phyloP scores from a whole-genome alignment of 2,113 vertebrate species.

The Gavialis gangeticus region DNA sequence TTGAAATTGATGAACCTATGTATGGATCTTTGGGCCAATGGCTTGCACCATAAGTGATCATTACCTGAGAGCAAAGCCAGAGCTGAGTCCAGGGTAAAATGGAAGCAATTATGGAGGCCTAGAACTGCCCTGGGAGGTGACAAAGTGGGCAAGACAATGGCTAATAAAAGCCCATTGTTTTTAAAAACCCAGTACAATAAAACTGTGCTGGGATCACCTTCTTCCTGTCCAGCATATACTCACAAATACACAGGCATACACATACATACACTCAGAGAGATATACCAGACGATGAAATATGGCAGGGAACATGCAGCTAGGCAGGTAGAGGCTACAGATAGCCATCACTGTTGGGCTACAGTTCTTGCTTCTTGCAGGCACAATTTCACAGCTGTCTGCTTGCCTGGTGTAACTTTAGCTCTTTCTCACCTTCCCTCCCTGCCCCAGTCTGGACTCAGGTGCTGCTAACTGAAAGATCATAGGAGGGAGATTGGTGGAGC shows the following conservation, averaged over 20 bases:
- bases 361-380: background rate
- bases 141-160: background rate
- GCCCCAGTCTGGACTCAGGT: slow-evolving; percentile 2
- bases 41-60: background rate
- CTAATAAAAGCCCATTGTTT: background rate
- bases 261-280: background rate
- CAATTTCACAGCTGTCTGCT: background rate
- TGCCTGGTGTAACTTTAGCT: slow-evolving; percentile 12
- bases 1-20: background rate
- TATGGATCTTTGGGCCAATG: background rate
- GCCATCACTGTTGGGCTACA: background rate
- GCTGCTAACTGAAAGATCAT: slow-evolving; percentile 20
- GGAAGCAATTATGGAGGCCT: background rate
- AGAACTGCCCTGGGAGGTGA: background rate
- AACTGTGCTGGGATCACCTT: background rate
- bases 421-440: background rate
- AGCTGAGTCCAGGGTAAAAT: background rate
- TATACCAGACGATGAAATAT: background rate
- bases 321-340: background rate
- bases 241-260: background rate
- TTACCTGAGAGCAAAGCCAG: background rate
- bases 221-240: background rate
- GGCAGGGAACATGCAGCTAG: background rate
- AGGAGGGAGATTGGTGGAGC: background rate
- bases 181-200: background rate